Conservation (phyloP, 2,113 vertebrate genomes). For the Hiodon alosoides region DNA sequence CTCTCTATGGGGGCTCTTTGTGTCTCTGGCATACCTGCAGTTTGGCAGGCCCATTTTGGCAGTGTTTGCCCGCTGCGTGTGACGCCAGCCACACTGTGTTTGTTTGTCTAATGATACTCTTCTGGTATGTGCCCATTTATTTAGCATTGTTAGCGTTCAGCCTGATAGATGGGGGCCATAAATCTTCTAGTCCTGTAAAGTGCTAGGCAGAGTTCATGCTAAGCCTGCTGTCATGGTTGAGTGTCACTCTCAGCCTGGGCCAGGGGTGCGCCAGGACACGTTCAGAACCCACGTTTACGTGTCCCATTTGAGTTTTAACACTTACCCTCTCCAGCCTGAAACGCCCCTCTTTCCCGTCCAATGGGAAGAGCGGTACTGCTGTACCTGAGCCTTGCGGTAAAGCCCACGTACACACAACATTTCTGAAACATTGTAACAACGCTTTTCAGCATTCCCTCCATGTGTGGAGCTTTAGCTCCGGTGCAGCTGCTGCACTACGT, state of each 20-base stretch:
- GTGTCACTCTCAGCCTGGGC: constrained; percentile 43
- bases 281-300: neutral
- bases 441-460: too few species aligned
- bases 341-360: neutral
- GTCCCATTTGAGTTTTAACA: neutral
- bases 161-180: constrained; percentile 52
- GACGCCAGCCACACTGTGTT: neutral
- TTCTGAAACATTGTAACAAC: too few species aligned
- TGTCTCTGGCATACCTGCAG: neutral
- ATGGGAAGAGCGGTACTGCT: too few species aligned
- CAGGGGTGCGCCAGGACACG: constrained; percentile 42
- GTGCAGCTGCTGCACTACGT: too few species aligned
- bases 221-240: constrained; percentile 66
- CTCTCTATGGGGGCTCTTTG: constrained; percentile 10
- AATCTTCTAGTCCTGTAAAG: constrained; percentile 48
- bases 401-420: too few species aligned
- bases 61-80: constrained; percentile 18
- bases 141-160: constrained; percentile 45
- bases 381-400: too few species aligned
- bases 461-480: too few species aligned
- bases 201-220: constrained; percentile 61
- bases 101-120: constrained; percentile 7
- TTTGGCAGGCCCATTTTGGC: neutral
- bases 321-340: neutral
- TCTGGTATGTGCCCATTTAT: constrained; percentile 42